Percentiles rank a stretch among this genome's conserved stretches.
Conservation (phyloP, 2,888 invertebrate species). For the Empis livida region DNA sequence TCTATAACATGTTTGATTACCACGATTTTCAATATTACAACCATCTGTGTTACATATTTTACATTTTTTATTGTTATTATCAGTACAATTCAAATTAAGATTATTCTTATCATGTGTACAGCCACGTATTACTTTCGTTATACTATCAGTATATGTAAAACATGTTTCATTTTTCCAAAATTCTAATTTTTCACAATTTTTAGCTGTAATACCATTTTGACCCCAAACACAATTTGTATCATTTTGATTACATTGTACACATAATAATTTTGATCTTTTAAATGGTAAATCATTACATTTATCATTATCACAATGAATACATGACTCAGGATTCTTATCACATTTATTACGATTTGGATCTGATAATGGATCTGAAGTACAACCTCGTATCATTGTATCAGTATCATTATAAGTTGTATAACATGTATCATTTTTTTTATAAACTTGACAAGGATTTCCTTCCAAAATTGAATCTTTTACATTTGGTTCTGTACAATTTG, state of each 20-base stretch:
- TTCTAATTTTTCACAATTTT: neutral
- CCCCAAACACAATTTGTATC: neutral
- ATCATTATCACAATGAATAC: neutral
- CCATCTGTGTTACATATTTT: neutral
- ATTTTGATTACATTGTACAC: neutral
- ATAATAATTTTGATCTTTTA: neutral
- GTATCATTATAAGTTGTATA: neutral
- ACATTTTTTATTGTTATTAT: neutral
- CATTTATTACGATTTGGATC: neutral
- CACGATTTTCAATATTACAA: neutral
- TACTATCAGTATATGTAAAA: neutral
- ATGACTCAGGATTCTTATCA: neutral
- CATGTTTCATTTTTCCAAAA: neutral
- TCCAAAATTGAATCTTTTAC: too few species aligned
- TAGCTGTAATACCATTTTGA: neutral
- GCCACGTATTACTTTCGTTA: neutral
- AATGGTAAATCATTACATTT: neutral
- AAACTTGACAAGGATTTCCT: neutral
- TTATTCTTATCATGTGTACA: neutral
- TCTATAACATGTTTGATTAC: neutral
- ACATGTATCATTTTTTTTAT: neutral
- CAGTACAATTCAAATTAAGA: neutral
- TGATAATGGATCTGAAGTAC: neutral
- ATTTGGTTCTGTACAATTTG: neutral
- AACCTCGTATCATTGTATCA: neutral